A percentile compares a stretch with the other conserved stretches of the same genome.
These are phyloP conservation scores for Physella acuta DNA, from an alignment of 1,140 invertebrate genomes.

Conservation along the genomic window DNA sequence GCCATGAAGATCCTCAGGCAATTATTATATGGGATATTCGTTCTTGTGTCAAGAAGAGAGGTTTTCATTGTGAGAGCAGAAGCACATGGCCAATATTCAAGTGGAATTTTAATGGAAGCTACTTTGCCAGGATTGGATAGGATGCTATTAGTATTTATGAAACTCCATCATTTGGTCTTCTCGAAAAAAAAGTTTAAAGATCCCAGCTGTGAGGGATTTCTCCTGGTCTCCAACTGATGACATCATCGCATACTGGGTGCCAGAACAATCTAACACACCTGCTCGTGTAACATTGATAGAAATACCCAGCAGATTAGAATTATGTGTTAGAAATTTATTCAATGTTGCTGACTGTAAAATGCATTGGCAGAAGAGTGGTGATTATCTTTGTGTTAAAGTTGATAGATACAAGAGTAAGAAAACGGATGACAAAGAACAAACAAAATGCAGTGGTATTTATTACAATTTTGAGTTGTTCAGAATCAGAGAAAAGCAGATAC, in stretches of 20 bases:
- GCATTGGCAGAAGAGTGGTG: slow-evolving; percentile 98
- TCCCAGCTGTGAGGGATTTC: slow-evolving; percentile 88
- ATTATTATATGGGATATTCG: slow-evolving; percentile 82
- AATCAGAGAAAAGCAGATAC: slow-evolving; percentile 95
- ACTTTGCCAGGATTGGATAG: slow-evolving; percentile 80
- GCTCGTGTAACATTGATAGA: slow-evolving; percentile 63
- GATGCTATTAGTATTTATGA: slow-evolving; percentile 89
- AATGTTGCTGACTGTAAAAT: slow-evolving; percentile 97
- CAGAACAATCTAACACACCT: slow-evolving; percentile 77
- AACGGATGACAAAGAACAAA: slow-evolving; percentile 73
- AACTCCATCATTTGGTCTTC: slow-evolving; percentile 82
- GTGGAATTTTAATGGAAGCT: slow-evolving; percentile 97
- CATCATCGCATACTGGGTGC: slow-evolving; percentile 95
- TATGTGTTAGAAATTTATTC: slow-evolving; percentile 95
- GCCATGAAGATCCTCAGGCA: slow-evolving; percentile 61
- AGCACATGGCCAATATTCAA: slow-evolving; percentile 87
- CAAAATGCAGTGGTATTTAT: slow-evolving; percentile 94
- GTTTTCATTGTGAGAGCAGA: slow-evolving; percentile 82
- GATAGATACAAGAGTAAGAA: slow-evolving; percentile 95
- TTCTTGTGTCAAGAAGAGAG: slow-evolving; percentile 86
- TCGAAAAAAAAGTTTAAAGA: slow-evolving; percentile 95
- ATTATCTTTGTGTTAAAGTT: slow-evolving; percentile 97
- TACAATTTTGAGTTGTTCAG: slow-evolving; percentile 98
- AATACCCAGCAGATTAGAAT: slow-evolving; percentile 78
- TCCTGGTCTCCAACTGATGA: slow-evolving; percentile 98